phyloP scores from a whole-genome alignment of 2,113 vertebrate genomes.

The Todiramphus saurophagus region DNA sequence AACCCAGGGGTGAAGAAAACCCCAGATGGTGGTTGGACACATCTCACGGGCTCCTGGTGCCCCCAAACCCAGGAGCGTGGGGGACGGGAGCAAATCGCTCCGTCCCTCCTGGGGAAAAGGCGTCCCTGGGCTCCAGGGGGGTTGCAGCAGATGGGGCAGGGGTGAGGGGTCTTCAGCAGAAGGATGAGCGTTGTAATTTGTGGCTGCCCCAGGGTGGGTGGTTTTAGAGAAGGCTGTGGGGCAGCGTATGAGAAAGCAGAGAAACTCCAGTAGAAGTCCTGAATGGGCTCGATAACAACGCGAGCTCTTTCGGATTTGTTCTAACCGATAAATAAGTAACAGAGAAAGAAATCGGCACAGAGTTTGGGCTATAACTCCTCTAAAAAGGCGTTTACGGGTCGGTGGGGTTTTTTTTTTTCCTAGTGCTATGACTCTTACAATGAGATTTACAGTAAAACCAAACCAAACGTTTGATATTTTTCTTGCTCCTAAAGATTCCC shows the following conservation, averaged over 20 bases:
- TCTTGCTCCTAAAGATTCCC: not conserved
- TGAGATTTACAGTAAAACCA: not conserved
- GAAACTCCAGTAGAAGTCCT: not conserved
- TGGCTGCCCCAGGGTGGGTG: not conserved
- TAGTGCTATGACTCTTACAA: accelerated
- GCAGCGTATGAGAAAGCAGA: not conserved
- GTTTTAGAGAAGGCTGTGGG: not conserved
- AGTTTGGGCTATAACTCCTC: not conserved
- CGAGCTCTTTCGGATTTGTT: not conserved
- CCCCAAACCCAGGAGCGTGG: not conserved
- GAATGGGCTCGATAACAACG: not conserved
- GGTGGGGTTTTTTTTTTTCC: not conserved
- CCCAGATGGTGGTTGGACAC: not conserved
- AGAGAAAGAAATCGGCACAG: conserved; percentile 4
- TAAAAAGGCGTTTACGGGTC: not conserved
- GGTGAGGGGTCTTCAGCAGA: not conserved
- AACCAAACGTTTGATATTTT: not conserved
- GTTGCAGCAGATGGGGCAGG: not conserved
- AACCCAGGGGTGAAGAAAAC: not conserved
- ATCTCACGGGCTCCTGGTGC: not conserved
- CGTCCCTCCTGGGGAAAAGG: not conserved
- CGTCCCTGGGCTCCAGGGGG: not conserved
- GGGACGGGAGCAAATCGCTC: not conserved
- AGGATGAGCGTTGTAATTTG: not conserved
- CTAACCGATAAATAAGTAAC: conserved; percentile 4